These are phyloP conservation scores for Theodoxus fluviatilis DNA, from an alignment of 2,888 invertebrate genomes.

Conservation along the genomic window DNA sequence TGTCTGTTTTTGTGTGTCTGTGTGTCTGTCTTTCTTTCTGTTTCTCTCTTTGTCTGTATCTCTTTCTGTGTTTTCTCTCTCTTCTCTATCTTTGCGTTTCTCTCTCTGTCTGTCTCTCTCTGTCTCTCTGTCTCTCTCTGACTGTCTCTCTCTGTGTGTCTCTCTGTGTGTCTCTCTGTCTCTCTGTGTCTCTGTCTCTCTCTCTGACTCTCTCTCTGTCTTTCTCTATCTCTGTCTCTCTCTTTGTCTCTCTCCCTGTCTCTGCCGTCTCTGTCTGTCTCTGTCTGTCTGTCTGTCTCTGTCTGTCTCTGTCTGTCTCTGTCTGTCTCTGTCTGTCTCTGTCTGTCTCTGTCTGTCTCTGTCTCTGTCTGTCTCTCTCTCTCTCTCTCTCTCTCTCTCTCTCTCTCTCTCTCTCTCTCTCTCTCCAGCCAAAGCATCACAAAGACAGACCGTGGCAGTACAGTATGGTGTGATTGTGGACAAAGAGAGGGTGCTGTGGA, in stretches of 20 bases:
- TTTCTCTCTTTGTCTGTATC: background rate
- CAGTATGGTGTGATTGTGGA: too few species aligned
- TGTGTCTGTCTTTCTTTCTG: background rate
- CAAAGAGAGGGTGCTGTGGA: too few species aligned
- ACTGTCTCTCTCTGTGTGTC: background rate
- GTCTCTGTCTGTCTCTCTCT: background rate
- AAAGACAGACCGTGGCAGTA: too few species aligned
- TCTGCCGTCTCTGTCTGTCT: slow-evolving; percentile 9
- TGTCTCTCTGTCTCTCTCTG: background rate
- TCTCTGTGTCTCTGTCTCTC: slow-evolving; percentile 11
- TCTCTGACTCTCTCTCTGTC: slow-evolving; percentile 21
- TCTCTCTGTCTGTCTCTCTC: background rate
- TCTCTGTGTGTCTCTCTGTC: background rate
- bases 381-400: background rate
- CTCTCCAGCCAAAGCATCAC: too few species aligned
- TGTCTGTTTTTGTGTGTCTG: background rate
- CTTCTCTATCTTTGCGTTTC: too few species aligned
- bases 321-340: background rate
- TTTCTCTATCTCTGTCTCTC: slow-evolving; percentile 3
- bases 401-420: background rate
- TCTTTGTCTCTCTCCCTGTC: background rate
- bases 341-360: background rate
- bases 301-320: background rate
- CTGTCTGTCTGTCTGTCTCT: background rate
- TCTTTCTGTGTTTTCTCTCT: background rate